A percentile compares a stretch with the other conserved stretches of the same genome.
Evolutionary conservation across 2,888 invertebrate species (phyloP).

Genomic region (Cistogaster globosa): DNA sequence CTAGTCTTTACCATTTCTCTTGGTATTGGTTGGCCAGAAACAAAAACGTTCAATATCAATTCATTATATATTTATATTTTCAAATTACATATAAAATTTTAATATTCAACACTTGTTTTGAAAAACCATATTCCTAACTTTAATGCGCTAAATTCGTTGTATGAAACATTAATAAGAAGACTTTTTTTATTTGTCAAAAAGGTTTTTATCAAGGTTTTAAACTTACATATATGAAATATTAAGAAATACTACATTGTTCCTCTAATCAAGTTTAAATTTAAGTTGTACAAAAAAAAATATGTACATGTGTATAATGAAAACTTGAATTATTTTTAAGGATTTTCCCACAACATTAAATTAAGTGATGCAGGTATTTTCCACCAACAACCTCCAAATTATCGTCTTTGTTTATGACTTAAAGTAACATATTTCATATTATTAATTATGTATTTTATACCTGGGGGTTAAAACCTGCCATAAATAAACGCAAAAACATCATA

Average conservation of each 20-base stretch:
- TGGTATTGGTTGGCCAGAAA: too few species aligned
- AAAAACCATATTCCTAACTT: too few species aligned
- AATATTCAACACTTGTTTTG: too few species aligned
- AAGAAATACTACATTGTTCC: background rate
- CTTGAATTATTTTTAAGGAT: conserved; percentile 1
- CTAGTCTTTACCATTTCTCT: too few species aligned
- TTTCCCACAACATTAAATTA: conserved; percentile 42
- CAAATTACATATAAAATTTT: too few species aligned
- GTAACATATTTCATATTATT: conserved; percentile 34
- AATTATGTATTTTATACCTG: conserved; percentile 50
- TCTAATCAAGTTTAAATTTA: background rate
- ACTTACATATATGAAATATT: background rate
- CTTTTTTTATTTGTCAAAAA: background rate
- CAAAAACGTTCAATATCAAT: too few species aligned
- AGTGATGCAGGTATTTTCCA: conserved; percentile 41
- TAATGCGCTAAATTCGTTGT: too few species aligned
- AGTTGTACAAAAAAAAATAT: background rate
- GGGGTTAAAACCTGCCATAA: conserved; percentile 60
- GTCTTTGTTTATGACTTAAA: conserved; percentile 12
- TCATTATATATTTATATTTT: too few species aligned
- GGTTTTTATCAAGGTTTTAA: background rate
- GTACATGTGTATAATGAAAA: background rate
- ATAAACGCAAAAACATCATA: conserved; percentile 39
- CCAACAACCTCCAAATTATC: conserved; percentile 42
- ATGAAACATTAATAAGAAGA: too few species aligned